Evolutionary conservation across 2,888 invertebrate species (phyloP), one percentile per base, ranked within the genome.

Genomic region (Lumbricus terrestris): DNA sequence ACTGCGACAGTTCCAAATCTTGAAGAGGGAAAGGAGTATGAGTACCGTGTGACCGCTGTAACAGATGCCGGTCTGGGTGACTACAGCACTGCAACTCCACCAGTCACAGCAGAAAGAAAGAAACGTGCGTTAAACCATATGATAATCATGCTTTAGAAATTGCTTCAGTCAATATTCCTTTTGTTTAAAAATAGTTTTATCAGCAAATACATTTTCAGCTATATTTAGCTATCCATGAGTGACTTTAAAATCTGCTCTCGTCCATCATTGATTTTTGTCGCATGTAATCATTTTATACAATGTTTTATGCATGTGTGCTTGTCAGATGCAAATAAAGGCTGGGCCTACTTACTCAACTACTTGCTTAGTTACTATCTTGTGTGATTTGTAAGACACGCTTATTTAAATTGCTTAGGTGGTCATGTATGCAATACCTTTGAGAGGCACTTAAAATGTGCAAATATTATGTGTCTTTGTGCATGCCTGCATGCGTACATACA

Each of bases 31-130:
- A 97, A 97, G 0, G 98, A 98, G 94, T 98, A 98, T 94, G 99
- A 99, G 95, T 99, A 99, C 96, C 96, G 99, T 92, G 97, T 99
- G 91, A 97, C 97, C 93, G 99, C 99, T 33, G 96, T 98, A 34
- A 99, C 99, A 94, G 91, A 91, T n/a, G 97, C 97, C 82, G 99
- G 98, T 94, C 97, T 97, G 93, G 97, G 97, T 96, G 98, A 98
- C 94, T 98, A 98, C 0, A 98, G 98, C 92, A 96, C 97, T 13
- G 97, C 98, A 95, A 98, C 98, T 0, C 97, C 97, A 83, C 98
- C 99, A 0, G 97, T 93, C 97, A 99, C 94, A 97, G 97, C 99
- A 89, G 95, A 94, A 90, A 95, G 95, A 92, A 95, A 95, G 91
- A 92, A 95, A 85, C 94, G 95, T 95, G 92, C 91, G 93, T 88